A percentile compares a stretch with the other conserved stretches of the same genome.
Conservation (phyloP, 2,113 vertebrate genomes). For the Thalassarche chlororhynchos region DNA sequence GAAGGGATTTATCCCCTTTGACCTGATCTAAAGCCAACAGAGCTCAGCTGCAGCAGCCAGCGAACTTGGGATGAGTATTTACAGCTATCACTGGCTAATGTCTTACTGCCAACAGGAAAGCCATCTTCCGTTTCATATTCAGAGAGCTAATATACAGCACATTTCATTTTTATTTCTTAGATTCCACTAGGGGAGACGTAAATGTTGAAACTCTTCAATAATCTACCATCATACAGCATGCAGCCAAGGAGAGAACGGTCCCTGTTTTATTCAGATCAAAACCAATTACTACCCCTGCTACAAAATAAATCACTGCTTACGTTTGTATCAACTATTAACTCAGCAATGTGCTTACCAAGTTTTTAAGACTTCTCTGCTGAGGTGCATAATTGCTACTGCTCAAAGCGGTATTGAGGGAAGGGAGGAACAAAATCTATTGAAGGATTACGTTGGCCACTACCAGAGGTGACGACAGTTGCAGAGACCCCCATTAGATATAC, state of each 20-base stretch:
- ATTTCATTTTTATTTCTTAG: background rate
- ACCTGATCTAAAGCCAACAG: background rate
- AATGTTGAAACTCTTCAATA: background rate
- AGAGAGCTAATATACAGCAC: background rate
- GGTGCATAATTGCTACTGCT: background rate
- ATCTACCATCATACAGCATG: background rate
- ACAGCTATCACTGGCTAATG: background rate
- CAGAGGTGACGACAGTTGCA: background rate
- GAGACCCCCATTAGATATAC: accelerated
- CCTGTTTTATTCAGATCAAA: background rate
- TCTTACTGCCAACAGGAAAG: background rate
- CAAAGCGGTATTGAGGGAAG: background rate
- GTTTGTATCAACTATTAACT: background rate
- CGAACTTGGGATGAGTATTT: background rate
- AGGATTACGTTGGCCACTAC: background rate
- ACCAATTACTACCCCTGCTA: background rate
- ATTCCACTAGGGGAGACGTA: background rate
- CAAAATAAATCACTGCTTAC: background rate
- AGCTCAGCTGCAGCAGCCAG: background rate
- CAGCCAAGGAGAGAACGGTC: background rate
- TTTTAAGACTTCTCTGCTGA: background rate
- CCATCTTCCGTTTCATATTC: background rate
- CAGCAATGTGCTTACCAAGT: background rate
- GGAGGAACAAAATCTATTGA: background rate
- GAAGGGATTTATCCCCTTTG: background rate